Evolutionary conservation across 2,113 vertebrate species (phyloP).

Genomic region (Condylura cristata): DNA sequence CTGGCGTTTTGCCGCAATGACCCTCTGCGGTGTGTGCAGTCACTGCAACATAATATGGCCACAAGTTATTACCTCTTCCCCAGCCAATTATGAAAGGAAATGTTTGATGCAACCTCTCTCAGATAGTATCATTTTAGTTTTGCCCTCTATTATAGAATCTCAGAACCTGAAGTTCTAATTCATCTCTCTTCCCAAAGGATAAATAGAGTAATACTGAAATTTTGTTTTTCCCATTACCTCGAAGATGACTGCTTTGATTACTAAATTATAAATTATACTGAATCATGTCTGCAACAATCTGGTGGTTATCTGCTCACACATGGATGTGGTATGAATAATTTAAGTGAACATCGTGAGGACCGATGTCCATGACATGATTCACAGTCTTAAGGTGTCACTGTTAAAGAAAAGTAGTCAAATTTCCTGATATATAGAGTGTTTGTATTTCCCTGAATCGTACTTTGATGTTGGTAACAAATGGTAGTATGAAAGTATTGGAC

Average conservation of each 20-base stretch:
- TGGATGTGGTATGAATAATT: background rate
- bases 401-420: background rate
- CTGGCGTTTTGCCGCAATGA: background rate
- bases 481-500: background rate
- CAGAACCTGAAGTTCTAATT: background rate
- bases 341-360: background rate
- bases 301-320: background rate
- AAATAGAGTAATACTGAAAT: background rate
- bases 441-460: background rate
- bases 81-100: background rate
- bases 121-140: background rate
- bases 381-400: background rate
- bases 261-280: background rate
- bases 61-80: background rate
- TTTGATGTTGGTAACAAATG: background rate
- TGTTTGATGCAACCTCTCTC: background rate
- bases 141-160: background rate
- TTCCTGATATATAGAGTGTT: background rate
- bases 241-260: background rate
- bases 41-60: background rate
- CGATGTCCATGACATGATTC: background rate
- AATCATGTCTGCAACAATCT: background rate
- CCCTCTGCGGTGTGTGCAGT: background rate
- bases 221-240: background rate
- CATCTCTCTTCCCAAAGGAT: background rate